Evolutionary conservation across 1,140 invertebrate species (phyloP).

Genomic region (Steinernema feltiae): DNA sequence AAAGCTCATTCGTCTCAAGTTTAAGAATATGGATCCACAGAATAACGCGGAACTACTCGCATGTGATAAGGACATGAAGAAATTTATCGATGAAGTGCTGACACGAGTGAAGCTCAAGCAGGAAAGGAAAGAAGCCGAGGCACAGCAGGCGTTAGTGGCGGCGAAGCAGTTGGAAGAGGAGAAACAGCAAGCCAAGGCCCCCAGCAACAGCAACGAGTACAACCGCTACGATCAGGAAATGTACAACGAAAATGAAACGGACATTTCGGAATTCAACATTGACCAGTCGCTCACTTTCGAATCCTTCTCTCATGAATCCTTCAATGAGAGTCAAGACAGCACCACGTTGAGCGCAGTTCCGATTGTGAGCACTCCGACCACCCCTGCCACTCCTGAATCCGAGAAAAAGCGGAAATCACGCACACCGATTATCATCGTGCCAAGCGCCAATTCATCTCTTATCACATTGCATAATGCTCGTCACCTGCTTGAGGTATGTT

Average conservation of each 20-base stretch:
- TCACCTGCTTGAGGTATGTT: background rate
- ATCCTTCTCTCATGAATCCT: background rate
- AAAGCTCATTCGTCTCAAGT: too few species aligned
- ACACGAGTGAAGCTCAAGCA: too few species aligned
- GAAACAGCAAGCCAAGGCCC: too few species aligned
- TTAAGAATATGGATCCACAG: too few species aligned
- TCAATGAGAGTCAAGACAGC: background rate
- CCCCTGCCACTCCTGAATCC: background rate
- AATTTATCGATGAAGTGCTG: too few species aligned
- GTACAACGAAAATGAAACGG: background rate
- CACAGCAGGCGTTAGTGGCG: too few species aligned
- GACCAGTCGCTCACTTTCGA: background rate
- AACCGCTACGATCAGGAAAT: background rate
- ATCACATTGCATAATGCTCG: background rate
- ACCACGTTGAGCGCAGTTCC: too few species aligned
- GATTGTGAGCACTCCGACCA: background rate
- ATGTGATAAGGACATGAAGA: too few species aligned
- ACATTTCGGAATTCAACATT: background rate
- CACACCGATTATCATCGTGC: background rate
- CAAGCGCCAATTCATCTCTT: background rate
- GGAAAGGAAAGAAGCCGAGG: too few species aligned
- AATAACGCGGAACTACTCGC: too few species aligned
- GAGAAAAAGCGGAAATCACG: background rate
- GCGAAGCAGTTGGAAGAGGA: too few species aligned
- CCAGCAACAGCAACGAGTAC: too few species aligned